A percentile compares a stretch with the other conserved stretches of the same genome.
phyloP scores from a whole-genome alignment of 2,113 vertebrate species.

The Epinephelus moara region DNA sequence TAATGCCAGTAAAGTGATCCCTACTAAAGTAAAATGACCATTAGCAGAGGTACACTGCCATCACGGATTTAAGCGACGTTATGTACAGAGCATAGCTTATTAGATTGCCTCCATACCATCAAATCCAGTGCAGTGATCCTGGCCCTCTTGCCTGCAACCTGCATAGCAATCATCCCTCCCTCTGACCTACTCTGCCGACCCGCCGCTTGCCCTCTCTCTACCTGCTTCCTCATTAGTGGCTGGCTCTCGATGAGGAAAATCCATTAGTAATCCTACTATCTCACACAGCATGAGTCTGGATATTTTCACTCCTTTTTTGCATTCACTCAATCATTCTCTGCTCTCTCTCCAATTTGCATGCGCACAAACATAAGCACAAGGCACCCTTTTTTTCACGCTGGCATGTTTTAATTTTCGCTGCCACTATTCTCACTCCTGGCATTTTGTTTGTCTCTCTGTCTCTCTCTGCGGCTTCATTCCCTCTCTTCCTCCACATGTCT shows the following conservation, averaged over 20 bases:
- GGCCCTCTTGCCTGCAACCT: constrained; percentile 67
- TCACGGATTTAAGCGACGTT: constrained; percentile 44
- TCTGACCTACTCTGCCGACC: constrained; percentile 62
- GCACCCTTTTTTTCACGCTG: constrained; percentile 34
- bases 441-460: constrained; percentile 29
- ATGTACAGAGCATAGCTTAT: constrained; percentile 66
- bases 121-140: constrained; percentile 68
- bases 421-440: constrained; percentile 39
- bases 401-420: constrained; percentile 48
- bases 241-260: constrained; percentile 61
- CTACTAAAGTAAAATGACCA: constrained; percentile 32
- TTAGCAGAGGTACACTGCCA: constrained; percentile 22
- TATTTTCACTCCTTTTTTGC: constrained; percentile 24
- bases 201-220: constrained; percentile 64
- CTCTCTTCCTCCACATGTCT: constrained; percentile 54
- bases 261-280: constrained; percentile 71
- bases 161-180: constrained; percentile 76
- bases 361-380: background rate
- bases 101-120: constrained; percentile 67
- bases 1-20: constrained; percentile 22
- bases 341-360: constrained; percentile 38
- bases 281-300: constrained; percentile 39
- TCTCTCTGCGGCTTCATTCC: constrained; percentile 26
- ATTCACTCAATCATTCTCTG: constrained; percentile 14
- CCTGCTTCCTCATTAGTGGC: constrained; percentile 79